Evolutionary conservation across 1,140 invertebrate species (phyloP).

Genomic region (Eurytemora carolleeae): DNA sequence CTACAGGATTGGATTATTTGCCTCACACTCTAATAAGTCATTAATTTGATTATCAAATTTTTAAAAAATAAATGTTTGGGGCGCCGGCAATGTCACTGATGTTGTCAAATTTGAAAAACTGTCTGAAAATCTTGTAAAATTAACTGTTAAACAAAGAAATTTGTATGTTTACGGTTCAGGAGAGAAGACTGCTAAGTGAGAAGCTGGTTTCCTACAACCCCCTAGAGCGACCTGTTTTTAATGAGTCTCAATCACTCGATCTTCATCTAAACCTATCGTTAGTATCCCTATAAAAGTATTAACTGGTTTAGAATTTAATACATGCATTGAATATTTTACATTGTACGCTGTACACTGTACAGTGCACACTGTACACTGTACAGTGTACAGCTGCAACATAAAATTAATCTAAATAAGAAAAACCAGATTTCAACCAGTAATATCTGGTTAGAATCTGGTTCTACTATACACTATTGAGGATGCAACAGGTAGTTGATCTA

Average conservation of each 20-base stretch:
- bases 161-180: too few species aligned
- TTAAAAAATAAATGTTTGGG: too few species aligned
- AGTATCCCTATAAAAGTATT: background rate
- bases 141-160: too few species aligned
- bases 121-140: too few species aligned
- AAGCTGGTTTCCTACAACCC: background rate
- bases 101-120: too few species aligned
- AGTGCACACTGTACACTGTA: background rate
- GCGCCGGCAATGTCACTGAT: too few species aligned
- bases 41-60: too few species aligned
- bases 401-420: background rate
- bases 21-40: too few species aligned
- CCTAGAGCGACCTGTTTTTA: background rate
- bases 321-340: background rate
- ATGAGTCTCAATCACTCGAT: background rate
- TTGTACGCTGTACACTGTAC: too few species aligned
- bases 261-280: background rate
- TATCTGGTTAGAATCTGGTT: background rate
- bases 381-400: constrained; percentile 1
- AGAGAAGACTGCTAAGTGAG: background rate
- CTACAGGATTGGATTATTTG: too few species aligned
- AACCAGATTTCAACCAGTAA: background rate
- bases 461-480: background rate
- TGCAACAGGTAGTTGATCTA: background rate
- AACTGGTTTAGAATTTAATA: background rate